These are phyloP conservation scores for Chelonus insularis DNA, from an alignment of 1,140 invertebrate genomes.

Conservation along the genomic window DNA sequence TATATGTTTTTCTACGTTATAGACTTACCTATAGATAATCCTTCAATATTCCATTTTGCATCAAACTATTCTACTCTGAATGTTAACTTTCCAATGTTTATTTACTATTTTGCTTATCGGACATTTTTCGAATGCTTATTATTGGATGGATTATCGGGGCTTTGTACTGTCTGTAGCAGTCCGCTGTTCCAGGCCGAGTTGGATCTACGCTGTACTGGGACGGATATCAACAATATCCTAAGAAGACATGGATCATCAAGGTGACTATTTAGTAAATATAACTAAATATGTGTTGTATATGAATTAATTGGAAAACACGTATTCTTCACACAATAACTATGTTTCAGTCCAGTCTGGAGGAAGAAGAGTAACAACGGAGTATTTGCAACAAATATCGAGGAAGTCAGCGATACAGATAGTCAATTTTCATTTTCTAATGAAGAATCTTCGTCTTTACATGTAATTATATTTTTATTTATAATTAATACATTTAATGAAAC, in stretches of 20 bases:
- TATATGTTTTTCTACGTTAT: no score
- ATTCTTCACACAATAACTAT: constrained; percentile 35
- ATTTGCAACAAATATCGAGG: constrained; percentile 50
- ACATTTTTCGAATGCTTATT: not conserved
- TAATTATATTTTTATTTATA: constrained; percentile 37
- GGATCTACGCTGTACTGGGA: constrained; percentile 52
- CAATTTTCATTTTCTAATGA: constrained; percentile 57
- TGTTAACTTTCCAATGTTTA: not conserved
- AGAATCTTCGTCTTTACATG: constrained; percentile 54
- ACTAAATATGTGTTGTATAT: not conserved
- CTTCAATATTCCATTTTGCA: no score
- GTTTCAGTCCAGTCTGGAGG: constrained; percentile 59
- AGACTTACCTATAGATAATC: no score
- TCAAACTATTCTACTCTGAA: no score
- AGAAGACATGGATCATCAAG: constrained; percentile 49
- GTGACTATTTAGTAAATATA: constrained; percentile 41
- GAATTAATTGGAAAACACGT: constrained; percentile 2
- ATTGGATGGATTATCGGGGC: constrained; percentile 9
- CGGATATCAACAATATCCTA: constrained; percentile 46
- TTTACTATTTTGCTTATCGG: not conserved
- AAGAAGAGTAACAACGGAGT: constrained; percentile 58
- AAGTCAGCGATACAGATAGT: constrained; percentile 54
- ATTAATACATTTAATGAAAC: no score
- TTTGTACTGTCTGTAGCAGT: constrained; percentile 54
- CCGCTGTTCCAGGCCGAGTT: constrained; percentile 54